Evolutionary conservation across 2,888 invertebrate genomes (phyloP), one percentile per base, ranked within the genome.

Genomic region (Rhodophaea formosa): DNA sequence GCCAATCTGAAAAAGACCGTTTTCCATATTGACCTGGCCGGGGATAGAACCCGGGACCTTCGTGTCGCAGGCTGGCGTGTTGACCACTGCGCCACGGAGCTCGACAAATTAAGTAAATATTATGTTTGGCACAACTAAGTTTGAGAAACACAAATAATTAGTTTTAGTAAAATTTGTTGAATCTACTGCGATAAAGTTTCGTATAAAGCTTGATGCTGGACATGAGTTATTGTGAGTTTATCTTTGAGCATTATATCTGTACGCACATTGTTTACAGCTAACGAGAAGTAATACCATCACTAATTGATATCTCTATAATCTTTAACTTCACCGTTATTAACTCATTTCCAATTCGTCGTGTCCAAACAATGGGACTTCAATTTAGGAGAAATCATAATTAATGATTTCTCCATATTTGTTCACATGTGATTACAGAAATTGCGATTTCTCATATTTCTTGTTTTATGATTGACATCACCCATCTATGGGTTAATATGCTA

Each of bases 281-380:
- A 39, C 39, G n/a, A 39, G 14, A 10, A 35, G 10, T 12, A 35
- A 39, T 30, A 35, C 12, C 51, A 23, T 59, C 44, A 44, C 54
- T 55, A 59, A 59, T 59, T 55, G 59, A 55, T 55, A 59, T 30
- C 16, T 15, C 44, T 47, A 23, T 47, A 46, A 45, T 58, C 43
- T 53, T 53, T 57, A 32, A 53, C 30, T 46, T 10, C 49, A 46
- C 39, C 47, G 47, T 52, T 58, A 14, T 56, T 35, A 23, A 8
- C 30, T 46, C 29, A 53, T 53, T 58, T 53, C 49, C 42, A 39
- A 43, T 57, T 57, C 56, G 43, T 29, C 42, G 49, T 51, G 49
- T 49, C 14, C 51, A 51, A 51, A 51, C 51, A 51, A 35, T 35
- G 35, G 12, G 16, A 17, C 35, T 35, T 16, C 17, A 51, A 51